Conservation (phyloP, 2,888 invertebrate genomes). For the Octodonta nipae region DNA sequence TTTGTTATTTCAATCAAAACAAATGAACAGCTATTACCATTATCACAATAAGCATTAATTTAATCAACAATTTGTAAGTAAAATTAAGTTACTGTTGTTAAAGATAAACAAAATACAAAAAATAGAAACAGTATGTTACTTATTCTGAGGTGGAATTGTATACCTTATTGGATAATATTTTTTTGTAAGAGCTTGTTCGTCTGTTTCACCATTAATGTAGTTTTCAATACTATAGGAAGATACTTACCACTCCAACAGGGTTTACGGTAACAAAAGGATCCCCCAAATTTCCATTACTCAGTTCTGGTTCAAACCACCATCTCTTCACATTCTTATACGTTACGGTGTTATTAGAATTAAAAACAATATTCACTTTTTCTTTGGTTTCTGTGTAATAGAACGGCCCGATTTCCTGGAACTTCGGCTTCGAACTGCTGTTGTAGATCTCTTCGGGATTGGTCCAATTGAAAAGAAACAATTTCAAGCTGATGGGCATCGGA, state of each 20-base stretch:
- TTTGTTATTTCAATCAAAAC: too few species aligned
- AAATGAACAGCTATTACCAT: too few species aligned
- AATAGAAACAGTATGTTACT: too few species aligned
- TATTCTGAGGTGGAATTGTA: too few species aligned
- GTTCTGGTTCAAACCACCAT: slow-evolving; percentile 55
- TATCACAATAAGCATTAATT: too few species aligned
- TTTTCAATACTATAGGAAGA: neutral
- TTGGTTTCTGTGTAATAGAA: slow-evolving; percentile 54
- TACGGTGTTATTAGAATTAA: slow-evolving; percentile 59
- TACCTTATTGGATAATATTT: neutral
- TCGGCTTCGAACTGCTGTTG: slow-evolving; percentile 41
- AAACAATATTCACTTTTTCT: slow-evolving; percentile 58
- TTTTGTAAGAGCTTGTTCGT: neutral
- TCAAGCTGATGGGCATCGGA: slow-evolving; percentile 47
- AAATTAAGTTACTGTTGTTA: too few species aligned
- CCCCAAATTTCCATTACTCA: slow-evolving; percentile 52
- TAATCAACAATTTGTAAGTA: too few species aligned
- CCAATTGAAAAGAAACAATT: slow-evolving; percentile 68
- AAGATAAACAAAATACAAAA: too few species aligned
- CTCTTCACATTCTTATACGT: slow-evolving; percentile 52
- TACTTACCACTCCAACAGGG: slow-evolving; percentile 61
- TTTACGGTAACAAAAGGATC: slow-evolving; percentile 64
- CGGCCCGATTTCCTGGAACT: slow-evolving; percentile 45
- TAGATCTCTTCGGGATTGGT: slow-evolving; percentile 57
- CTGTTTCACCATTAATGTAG: too few species aligned